Evolutionary conservation across 2,888 invertebrate species (phyloP).

Genomic region (Dugesia japonica): DNA sequence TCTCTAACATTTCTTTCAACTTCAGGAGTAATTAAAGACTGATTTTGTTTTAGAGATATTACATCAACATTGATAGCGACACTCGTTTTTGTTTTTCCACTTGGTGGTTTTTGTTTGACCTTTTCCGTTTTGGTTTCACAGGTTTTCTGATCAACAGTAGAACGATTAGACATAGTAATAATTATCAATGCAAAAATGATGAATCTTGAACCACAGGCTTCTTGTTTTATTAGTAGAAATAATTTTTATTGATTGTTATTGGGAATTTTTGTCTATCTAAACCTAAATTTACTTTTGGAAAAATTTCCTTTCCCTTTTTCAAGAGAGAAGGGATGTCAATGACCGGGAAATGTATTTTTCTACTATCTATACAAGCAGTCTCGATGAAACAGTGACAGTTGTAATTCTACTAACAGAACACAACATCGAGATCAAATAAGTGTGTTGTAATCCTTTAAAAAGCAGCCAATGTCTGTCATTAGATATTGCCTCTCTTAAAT

Average conservation of each 20-base stretch:
- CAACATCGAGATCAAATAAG: background rate
- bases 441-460: constrained; percentile 11
- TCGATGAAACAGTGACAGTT: background rate
- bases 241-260: constrained; percentile 13
- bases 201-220: background rate
- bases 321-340: background rate
- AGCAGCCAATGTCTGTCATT: constrained; percentile 16
- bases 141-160: background rate
- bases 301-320: constrained; percentile 7
- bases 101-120: constrained; percentile 8
- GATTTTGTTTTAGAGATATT: background rate
- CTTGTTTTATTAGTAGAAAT: background rate
- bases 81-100: background rate
- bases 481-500: constrained; percentile 13
- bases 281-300: constrained; percentile 14
- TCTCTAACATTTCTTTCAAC: constrained; percentile 11
- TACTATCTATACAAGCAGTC: background rate
- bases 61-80: background rate
- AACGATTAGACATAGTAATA: background rate
- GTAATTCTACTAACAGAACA: background rate
- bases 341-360: constrained; percentile 14
- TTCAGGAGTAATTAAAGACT: constrained; percentile 9
- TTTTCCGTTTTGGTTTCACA: background rate
- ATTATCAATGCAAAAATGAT: too few relatives aligned
- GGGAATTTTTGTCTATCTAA: constrained; percentile 1